phyloP scores from a whole-genome alignment of 2,113 vertebrate genomes.

The Calyptomena viridis region DNA sequence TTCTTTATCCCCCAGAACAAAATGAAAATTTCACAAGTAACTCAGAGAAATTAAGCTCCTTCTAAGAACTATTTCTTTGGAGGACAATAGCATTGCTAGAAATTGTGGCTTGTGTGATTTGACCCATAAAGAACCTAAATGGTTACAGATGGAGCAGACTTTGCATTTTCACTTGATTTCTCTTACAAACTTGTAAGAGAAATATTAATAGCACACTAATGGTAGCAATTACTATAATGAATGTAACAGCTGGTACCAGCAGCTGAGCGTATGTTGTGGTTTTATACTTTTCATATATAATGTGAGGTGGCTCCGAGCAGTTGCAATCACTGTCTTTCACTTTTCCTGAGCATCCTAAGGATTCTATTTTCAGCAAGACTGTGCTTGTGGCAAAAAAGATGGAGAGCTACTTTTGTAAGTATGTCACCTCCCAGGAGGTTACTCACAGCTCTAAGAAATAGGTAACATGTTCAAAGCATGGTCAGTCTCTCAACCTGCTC shows the following conservation, averaged over 20 bases:
- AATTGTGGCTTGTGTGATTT: not conserved
- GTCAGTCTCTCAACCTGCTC: not conserved
- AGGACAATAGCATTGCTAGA: not conserved
- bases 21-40: not conserved
- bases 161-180: conserved; percentile 7
- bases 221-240: conserved; percentile 55
- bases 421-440: conserved; percentile 7
- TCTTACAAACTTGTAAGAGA: not conserved
- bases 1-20: not conserved
- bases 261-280: not conserved
- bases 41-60: not conserved
- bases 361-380: conserved; percentile 22
- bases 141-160: not conserved
- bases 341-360: not conserved
- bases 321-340: not conserved
- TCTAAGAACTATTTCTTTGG: not conserved
- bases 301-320: not conserved
- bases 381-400: not conserved
- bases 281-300: not conserved
- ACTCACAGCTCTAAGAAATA: not conserved
- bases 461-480: not conserved
- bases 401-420: conserved; percentile 13
- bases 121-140: not conserved
- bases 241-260: conserved; percentile 55
- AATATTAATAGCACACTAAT: conserved; percentile 63